A percentile compares a stretch with the other conserved stretches of the same genome.
phyloP scores from a whole-genome alignment of 2,113 vertebrate genomes.

The zebrafish (Danio rerio) region DNA sequence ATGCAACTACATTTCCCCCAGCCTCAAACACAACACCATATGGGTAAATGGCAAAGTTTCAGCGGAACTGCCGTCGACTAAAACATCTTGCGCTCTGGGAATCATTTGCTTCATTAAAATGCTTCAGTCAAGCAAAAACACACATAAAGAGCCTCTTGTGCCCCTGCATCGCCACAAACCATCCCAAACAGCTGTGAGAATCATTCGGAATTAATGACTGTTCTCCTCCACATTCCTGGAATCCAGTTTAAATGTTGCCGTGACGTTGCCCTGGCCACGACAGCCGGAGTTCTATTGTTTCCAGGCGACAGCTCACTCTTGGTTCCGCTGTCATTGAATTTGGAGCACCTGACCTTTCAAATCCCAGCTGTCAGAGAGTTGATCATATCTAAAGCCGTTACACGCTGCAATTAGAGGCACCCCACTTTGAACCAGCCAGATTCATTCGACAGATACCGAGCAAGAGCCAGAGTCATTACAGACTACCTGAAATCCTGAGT shows the following conservation, averaged over 20 bases:
- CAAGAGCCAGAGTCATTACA: constrained; percentile 12
- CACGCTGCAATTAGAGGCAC: constrained; percentile 49
- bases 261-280: constrained; percentile 3
- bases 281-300: constrained; percentile 22
- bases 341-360: constrained; percentile 47
- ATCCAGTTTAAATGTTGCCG: not conserved
- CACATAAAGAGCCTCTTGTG: constrained; percentile 48
- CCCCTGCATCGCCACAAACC: constrained; percentile 29
- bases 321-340: constrained; percentile 18
- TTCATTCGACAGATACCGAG: constrained; percentile 30
- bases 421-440: constrained; percentile 35
- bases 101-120: constrained; percentile 52
- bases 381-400: constrained; percentile 53
- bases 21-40: no score
- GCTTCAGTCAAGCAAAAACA: constrained; percentile 53
- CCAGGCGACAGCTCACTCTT: constrained; percentile 37
- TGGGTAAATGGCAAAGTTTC: not conserved
- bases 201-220: constrained; percentile 24
- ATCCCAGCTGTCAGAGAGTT: constrained; percentile 51
- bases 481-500: no score
- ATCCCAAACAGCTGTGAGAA: constrained; percentile 33
- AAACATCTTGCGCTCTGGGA: constrained; percentile 3
- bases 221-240: constrained; percentile 2
- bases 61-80: not conserved
- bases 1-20: no score